Percentiles rank a stretch among this genome's conserved stretches.
These are phyloP conservation scores for Oscheius onirici DNA, from an alignment of 2,888 invertebrate species.

Conservation along the genomic window DNA sequence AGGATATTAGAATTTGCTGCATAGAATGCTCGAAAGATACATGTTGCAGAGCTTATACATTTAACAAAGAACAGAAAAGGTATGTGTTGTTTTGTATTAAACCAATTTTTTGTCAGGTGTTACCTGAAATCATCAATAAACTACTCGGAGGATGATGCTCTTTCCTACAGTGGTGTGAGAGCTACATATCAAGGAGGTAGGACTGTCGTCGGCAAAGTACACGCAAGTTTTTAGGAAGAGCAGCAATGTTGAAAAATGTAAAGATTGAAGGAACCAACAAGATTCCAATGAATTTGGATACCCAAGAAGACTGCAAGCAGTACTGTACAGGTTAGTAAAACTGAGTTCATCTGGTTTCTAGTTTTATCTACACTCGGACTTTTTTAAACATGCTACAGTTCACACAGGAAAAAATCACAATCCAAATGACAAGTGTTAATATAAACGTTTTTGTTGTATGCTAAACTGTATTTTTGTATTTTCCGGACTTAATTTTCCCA, in stretches of 20 bases:
- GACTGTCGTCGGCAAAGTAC: background rate
- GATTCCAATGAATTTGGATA: constrained; percentile 50
- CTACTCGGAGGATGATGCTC: constrained; percentile 55
- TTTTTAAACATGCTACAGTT: too few species aligned
- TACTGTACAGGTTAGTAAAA: constrained; percentile 64
- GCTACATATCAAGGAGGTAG: constrained; percentile 46
- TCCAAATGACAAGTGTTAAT: too few species aligned
- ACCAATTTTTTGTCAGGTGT: constrained; percentile 41
- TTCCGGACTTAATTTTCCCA: background rate
- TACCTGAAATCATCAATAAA: constrained; percentile 66
- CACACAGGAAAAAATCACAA: too few species aligned
- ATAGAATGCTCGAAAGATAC: constrained; percentile 46
- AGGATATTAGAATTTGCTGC: constrained; percentile 54
- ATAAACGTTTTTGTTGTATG: background rate
- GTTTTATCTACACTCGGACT: too few species aligned
- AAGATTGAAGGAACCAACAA: constrained; percentile 58
- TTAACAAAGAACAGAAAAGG: constrained; percentile 42
- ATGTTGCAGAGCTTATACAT: constrained; percentile 65
- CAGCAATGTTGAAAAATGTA: constrained; percentile 58
- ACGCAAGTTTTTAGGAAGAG: constrained; percentile 32
- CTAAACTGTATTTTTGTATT: too few species aligned
- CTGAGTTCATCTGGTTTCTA: too few species aligned
- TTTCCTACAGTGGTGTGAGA: constrained; percentile 63
- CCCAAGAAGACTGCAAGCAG: constrained; percentile 62
- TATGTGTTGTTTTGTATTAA: background rate